Conservation (phyloP, 2,888 invertebrate species). For the Cryptus armator region DNA sequence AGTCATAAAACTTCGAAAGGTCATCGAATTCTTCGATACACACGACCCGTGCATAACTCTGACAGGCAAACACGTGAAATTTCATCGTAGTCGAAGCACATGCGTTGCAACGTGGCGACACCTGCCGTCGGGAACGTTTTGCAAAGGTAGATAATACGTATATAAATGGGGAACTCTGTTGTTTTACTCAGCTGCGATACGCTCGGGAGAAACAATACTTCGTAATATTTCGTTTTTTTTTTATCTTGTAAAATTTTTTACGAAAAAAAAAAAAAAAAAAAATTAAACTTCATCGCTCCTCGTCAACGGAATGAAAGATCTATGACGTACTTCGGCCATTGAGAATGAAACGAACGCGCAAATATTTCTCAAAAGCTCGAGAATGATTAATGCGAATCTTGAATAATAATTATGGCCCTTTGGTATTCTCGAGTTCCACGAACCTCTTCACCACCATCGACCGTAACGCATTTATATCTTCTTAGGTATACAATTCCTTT, state of each 20-base stretch:
- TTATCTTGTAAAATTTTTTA: background rate
- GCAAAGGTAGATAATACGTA: conserved; percentile 12
- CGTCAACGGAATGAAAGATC: background rate
- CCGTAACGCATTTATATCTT: conserved; percentile 38
- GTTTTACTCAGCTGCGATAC: background rate
- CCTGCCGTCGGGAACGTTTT: conserved; percentile 74
- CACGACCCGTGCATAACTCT: conserved; percentile 10
- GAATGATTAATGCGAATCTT: conserved; percentile 20
- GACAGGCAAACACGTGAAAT: conserved; percentile 69
- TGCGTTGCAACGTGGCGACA: conserved; percentile 80
- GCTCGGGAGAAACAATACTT: background rate
- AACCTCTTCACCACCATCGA: conserved; percentile 17
- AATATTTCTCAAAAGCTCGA: conserved; percentile 18
- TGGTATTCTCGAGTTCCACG: conserved; percentile 27
- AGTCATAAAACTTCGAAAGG: background rate
- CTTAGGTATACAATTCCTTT: background rate
- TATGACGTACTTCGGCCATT: background rate
- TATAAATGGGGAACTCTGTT: conserved; percentile 45
- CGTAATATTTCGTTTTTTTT: too few relatives aligned
- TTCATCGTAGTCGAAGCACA: conserved; percentile 51
- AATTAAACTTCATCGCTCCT: background rate
- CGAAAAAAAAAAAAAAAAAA: background rate
- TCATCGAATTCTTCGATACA: background rate
- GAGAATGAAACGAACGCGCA: background rate
- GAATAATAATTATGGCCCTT: conserved; percentile 15